Evolutionary conservation across 1,140 invertebrate species (phyloP), one percentile per base, ranked within the genome.

Genomic region (Cydia amplana): DNA sequence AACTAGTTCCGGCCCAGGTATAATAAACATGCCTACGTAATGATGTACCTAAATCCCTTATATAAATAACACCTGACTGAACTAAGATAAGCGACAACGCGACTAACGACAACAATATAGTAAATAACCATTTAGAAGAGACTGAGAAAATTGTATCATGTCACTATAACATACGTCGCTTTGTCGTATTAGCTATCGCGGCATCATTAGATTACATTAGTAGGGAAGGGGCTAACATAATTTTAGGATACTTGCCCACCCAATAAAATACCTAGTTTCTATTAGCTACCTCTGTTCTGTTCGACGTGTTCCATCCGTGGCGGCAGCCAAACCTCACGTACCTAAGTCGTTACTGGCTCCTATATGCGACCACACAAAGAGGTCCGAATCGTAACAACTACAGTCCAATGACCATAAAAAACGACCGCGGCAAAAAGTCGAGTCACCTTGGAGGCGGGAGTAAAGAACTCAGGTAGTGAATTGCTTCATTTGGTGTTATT

Each of bases 381-480:
- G 87, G 83, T 88, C 83, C 80, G 78, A 89, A 82, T 83, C 80
- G 86, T 83, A 82, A 85, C 83, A 87, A 89, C 83, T 87, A 83
- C 74, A 78, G 79, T 60, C 55, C 55, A 60, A 60, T 80, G 79
- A 81, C 40, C 74, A 84, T 83, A 87, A 88, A 90, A 91, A 89
- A 87, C 78, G 60, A 75, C 16, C 72, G 77, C 76, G 72, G 85
- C 88, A 92, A 92, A 92, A 91, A 91, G 84, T 89, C 77, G 80
- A 87, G 84, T 87, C 91, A 90, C 91, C 89, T 92, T 92, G 87
- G 83, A 80, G 81, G 79, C 76, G 82, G 83, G 85, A 81, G 83
- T 85, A 87, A 87, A 83, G 85, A 89, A 87, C 87, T 85, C 88
- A 92, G 88, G 90, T 92, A 90, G 88, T 87, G 84, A 82, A 91